Percentiles rank a stretch among this genome's conserved stretches.
Evolutionary conservation across 2,797 vertebrate genomes (phyloP).

Genomic region (Lithobates pipiens): DNA sequence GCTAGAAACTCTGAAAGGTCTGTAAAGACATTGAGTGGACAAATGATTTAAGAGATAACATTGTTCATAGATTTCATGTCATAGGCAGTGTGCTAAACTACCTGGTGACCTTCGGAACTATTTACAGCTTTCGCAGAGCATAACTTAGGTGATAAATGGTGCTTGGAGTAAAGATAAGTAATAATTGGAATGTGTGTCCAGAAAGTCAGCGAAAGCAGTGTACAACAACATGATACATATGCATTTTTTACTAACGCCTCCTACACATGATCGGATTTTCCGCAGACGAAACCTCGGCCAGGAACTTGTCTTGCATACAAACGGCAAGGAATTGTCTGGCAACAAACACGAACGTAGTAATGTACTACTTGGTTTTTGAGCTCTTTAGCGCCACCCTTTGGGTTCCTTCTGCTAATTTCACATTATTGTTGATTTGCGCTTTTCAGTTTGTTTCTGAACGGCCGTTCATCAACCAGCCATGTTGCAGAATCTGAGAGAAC

Average conservation of each 20-base stretch:
- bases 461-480: too few relatives aligned
- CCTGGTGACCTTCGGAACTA: slow-evolving; percentile 43
- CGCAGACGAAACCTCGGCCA: too few relatives aligned
- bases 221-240: not conserved
- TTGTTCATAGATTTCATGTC: slow-evolving; percentile 20
- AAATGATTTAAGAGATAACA: not conserved
- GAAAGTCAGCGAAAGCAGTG: not conserved
- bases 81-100: not conserved
- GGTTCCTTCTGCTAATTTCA: too few relatives aligned
- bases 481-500: too few relatives aligned
- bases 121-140: slow-evolving; percentile 10
- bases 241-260: not conserved
- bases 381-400: too few relatives aligned
- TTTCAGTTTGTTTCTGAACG: too few relatives aligned
- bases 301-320: too few relatives aligned
- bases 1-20: not conserved
- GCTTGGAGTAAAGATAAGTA: not conserved
- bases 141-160: slow-evolving; percentile 39
- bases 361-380: too few relatives aligned
- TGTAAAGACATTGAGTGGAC: not conserved
- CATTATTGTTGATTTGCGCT: too few relatives aligned
- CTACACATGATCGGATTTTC: too few relatives aligned
- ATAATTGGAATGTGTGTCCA: not conserved
- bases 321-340: too few relatives aligned
- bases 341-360: too few relatives aligned